Base-by-base conservation (phyloP, 2,888 invertebrate genomes). In the Drosophila neonasuta region DNA sequence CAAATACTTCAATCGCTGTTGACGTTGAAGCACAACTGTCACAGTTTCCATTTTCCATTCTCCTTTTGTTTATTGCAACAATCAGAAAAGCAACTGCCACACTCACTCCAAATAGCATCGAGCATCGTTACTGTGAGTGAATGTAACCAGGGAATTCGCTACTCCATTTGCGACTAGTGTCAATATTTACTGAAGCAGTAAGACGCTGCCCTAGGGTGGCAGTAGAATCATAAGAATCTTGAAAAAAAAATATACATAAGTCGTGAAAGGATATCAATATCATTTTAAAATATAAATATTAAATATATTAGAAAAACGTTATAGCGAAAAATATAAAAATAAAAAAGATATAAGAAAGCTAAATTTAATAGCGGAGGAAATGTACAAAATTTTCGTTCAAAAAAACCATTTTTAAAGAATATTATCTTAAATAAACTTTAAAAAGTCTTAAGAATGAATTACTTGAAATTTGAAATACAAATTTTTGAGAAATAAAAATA, bases 1-100 rank as follows among this genome's bases (percentile, higher is more conserved):
- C 30, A 57, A 63, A 57, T 57, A 52, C 51, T 51, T 64, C 50
- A 56, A 60, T 64, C 24, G 32, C 15, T 44, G 42, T 56, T 70
- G 64, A 48, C 70, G 49, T 49, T 57, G 36, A n/a, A 15, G 57
- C 42, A 24, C 20, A 29, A 57, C 52, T 63, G 51, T 48, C 48
- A 52, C 56, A 54, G 17, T 54, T 44, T 17, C 11, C 34, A 41
- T 17, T 34, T 8, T 17, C 5, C n/a, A 7, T 29, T 36, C n/a
- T 34, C 5, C 10, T 10, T 54, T 11, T 20, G 17, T 30, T 5
- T 55, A 15, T 48, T 56, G 8, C 42, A 32, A 54, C 17, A 50
- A 54, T 67, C 51, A 54, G 10, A 11, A 41, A 39, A 15, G 44
- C 15, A 39, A 39, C 13, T 8, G 51, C 51, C 32, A 57, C 50